Percentiles rank a stretch among this genome's conserved stretches.
Evolutionary conservation across 1,140 invertebrate genomes (phyloP).

Genomic region (Drosophila bocqueti): DNA sequence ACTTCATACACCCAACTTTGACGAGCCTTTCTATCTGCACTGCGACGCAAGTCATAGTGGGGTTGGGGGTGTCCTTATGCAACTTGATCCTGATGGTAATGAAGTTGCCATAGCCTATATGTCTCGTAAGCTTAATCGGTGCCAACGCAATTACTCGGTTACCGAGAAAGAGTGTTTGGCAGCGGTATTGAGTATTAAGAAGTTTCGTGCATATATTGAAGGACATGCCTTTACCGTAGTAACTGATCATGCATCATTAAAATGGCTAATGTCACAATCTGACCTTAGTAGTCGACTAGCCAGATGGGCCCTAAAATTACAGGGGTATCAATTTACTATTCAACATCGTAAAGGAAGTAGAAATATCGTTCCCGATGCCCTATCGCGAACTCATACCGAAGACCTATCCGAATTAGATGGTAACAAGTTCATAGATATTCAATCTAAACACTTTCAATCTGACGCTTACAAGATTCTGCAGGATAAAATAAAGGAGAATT

Average conservation of each 20-base stretch:
- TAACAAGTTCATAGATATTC: background rate
- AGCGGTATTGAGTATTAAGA: constrained; percentile 10
- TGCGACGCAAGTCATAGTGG: constrained; percentile 25
- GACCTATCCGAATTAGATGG: constrained; percentile 1
- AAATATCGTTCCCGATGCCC: constrained; percentile 9
- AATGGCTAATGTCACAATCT: constrained; percentile 7
- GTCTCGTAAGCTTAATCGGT: constrained; percentile 8
- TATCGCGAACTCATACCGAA: constrained; percentile 10
- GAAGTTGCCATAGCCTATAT: constrained; percentile 8
- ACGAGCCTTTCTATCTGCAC: constrained; percentile 13
- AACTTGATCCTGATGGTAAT: constrained; percentile 2
- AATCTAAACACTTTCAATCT: background rate
- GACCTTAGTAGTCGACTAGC: constrained; percentile 7
- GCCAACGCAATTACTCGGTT: constrained; percentile 15
- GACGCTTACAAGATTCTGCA: background rate
- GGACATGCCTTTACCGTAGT: constrained; percentile 8
- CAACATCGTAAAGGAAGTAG: constrained; percentile 5
- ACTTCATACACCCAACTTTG: constrained; percentile 1
- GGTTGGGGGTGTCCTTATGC: constrained; percentile 7
- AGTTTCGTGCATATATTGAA: constrained; percentile 14
- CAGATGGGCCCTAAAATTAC: constrained; percentile 1
- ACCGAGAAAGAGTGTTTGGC: constrained; percentile 23
- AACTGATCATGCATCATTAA: background rate
- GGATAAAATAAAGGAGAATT: too few species aligned
- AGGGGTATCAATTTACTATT: background rate